These are phyloP conservation scores for Ibycter americanus DNA, from an alignment of 2,797 vertebrate species.

Conservation along the genomic window DNA sequence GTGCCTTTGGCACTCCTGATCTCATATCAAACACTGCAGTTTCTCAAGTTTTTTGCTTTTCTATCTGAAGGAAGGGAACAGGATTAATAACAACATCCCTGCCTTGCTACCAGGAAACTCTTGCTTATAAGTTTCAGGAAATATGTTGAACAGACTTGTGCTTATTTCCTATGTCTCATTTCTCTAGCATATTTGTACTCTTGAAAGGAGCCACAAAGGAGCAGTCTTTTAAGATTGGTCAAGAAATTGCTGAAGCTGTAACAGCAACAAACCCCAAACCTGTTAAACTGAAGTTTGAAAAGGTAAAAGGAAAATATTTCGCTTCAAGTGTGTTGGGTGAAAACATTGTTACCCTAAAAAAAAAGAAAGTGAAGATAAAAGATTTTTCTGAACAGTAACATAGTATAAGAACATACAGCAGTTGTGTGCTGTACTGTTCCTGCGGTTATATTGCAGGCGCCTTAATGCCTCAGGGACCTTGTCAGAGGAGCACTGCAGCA, in stretches of 20 bases:
- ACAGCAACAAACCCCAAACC: constrained; percentile 96
- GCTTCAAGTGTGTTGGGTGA: neutral
- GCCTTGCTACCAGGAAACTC: neutral
- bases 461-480: neutral
- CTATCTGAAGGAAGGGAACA: neutral
- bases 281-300: constrained; percentile 97
- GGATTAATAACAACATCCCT: neutral
- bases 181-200: constrained; percentile 92
- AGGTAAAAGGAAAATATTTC: constrained; percentile 80
- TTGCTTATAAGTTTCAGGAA: neutral
- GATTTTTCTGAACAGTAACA: neutral
- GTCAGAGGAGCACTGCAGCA: neutral
- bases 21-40: neutral
- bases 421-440: neutral
- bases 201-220: constrained; percentile 97
- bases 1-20: neutral
- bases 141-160: neutral
- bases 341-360: neutral
- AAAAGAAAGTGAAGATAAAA: neutral
- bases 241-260: constrained; percentile 97
- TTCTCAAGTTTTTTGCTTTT: neutral
- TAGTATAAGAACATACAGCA: neutral
- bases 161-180: constrained; percentile 36
- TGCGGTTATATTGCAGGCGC: neutral
- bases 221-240: constrained; percentile 96